These are phyloP conservation scores for Numenius arquata DNA, from an alignment of 2,113 vertebrate genomes.

Conservation along the genomic window DNA sequence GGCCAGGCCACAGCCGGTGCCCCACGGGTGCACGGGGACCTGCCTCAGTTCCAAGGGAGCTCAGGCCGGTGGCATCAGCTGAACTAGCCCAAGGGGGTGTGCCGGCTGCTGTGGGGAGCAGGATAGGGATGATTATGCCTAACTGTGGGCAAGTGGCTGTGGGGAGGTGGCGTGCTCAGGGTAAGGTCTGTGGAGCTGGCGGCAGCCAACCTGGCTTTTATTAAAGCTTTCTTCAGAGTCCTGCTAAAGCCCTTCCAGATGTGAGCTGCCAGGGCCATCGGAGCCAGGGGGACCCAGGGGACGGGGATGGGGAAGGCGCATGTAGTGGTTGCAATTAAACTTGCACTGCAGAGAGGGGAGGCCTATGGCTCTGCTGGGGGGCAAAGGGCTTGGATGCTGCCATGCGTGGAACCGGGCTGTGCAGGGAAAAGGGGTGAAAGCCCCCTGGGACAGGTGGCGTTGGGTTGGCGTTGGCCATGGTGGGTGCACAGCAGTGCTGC, in stretches of 20 bases:
- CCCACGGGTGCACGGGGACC: fast-evolving
- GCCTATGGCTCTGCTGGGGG: neutral
- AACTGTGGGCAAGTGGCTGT: fast-evolving
- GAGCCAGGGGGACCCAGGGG: neutral
- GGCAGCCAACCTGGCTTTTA: slow-evolving; percentile 52
- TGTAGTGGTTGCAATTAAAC: neutral
- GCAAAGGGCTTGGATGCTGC: neutral
- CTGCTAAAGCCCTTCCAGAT: slow-evolving; percentile 64
- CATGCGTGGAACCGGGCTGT: neutral
- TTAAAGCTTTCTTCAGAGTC: slow-evolving; percentile 42
- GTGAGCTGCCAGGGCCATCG: slow-evolving; percentile 5
- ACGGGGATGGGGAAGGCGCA: neutral
- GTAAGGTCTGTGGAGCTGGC: neutral
- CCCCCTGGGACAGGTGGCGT: fast-evolving
- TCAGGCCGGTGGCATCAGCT: neutral
- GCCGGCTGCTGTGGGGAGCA: too few species aligned
- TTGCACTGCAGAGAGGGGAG: fast-evolving
- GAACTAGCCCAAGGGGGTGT: neutral
- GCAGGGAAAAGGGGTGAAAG: neutral
- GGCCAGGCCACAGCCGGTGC: neutral
- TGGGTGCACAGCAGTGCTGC: fast-evolving
- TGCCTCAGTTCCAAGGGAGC: neutral
- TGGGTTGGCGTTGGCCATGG: fast-evolving
- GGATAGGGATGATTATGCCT: neutral
- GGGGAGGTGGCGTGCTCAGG: fast-evolving